Base-by-base conservation (phyloP, 2,113 vertebrate species). In the Rhabdomys dilectus region DNA sequence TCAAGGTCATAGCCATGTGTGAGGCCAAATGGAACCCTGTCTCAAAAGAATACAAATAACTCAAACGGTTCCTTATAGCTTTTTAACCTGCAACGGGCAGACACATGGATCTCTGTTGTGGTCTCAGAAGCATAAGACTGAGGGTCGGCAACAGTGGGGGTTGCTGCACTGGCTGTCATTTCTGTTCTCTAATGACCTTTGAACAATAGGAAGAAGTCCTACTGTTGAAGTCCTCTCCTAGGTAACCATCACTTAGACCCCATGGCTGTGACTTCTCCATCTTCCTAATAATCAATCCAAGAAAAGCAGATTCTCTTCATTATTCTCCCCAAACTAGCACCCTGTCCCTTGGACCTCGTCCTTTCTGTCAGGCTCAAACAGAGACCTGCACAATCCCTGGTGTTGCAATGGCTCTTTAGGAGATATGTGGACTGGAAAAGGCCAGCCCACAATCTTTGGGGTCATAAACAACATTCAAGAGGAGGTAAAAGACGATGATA, bases 401-500 rank as follows among this genome's bases (percentile, higher is more conserved):
- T 6, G 42, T 10, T 9, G 42, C 24, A 12, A 39, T 60, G 15
- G 6, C 48, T 77, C 66, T 89, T 92, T 36, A 0, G 19, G 62
- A 31, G n/a, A 87, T 64, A 87, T 1, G 34, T 36, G 36, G 15
- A 8, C 51, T n/a, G 9, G 76, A 42, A 89, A 60, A 51, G 29
- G 70, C 19, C 70, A 56, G 36, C n/a, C 64, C 1, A 0, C 64
- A 66, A 66, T 29, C 64, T 66, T 31, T 31, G 64, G 26, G 68
- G 82, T 42, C 45, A 15, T 1, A 13, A 84, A 88, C 72, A 39
- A 53, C 22, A 56, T 17, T 51, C 53, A n/a, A 81, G 45, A 39
- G 3, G 26, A 58, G 7, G n/a, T 4, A 3, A 7, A 2, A 8
- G 2, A 42, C 1, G 0, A 9, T 12, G 64, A 13, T 26, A 16